These are phyloP conservation scores for Lacanobia oleracea DNA, from an alignment of 2,888 invertebrate species.

Conservation along the genomic window DNA sequence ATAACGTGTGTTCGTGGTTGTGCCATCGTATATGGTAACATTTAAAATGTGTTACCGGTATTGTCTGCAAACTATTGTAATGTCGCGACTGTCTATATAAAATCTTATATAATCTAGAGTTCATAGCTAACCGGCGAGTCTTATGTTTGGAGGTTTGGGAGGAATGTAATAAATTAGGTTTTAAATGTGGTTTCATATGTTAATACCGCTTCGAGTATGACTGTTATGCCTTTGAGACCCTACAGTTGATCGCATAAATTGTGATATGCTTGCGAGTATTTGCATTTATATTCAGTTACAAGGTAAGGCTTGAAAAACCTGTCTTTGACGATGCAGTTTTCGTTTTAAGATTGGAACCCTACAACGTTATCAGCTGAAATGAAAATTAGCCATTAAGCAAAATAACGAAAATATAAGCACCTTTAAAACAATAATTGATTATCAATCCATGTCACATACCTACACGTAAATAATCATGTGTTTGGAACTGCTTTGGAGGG, in stretches of 20 bases:
- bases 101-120: constrained; percentile 9
- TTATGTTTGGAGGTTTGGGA: not conserved
- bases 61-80: not conserved
- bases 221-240: not conserved
- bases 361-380: not conserved
- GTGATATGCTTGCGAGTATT: not conserved
- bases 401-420: too few relatives aligned
- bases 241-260: not conserved
- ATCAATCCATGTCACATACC: too few relatives aligned
- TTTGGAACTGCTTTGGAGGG: not conserved
- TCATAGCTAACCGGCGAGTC: constrained; percentile 2
- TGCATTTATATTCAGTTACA: not conserved
- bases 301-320: not conserved
- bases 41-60: constrained; percentile 12
- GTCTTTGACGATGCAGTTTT: too few relatives aligned
- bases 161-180: not conserved
- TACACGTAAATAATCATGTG: not conserved
- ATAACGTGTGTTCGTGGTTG: constrained; percentile 5
- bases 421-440: too few relatives aligned
- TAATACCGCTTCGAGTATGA: not conserved
- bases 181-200: not conserved
- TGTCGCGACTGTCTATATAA: constrained; percentile 9
- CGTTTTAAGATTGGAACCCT: too few relatives aligned
- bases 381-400: not conserved
- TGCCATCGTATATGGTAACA: constrained; percentile 3